phyloP scores from a whole-genome alignment of 2,888 invertebrate genomes.

The Gymnosoma rotundatum region DNA sequence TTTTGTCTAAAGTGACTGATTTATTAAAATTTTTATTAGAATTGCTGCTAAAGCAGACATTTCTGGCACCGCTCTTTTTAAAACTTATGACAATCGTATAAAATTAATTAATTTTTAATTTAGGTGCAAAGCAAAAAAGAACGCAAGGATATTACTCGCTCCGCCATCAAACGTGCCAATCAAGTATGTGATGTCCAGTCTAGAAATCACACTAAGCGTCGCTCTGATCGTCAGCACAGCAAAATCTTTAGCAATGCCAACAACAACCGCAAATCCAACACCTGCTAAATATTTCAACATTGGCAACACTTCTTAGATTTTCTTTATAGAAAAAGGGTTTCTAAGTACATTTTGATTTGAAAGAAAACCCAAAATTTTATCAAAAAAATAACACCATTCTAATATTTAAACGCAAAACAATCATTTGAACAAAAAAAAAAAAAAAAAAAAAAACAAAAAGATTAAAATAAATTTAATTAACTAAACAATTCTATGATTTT shows the following conservation, averaged over 20 bases:
- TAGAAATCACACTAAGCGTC: slow-evolving; percentile 83
- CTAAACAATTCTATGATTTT: slow-evolving; percentile 62
- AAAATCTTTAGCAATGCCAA: slow-evolving; percentile 84
- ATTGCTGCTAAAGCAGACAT: no score
- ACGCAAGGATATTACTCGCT: slow-evolving; percentile 83
- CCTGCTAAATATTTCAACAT: slow-evolving; percentile 68
- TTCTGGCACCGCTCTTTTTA: no score
- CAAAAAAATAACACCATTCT: slow-evolving; percentile 57
- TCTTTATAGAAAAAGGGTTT: slow-evolving; percentile 10
- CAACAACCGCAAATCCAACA: slow-evolving; percentile 85
- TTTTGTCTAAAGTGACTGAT: no score
- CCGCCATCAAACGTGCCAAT: slow-evolving; percentile 84
- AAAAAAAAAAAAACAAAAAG: slow-evolving; percentile 30
- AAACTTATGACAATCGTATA: not conserved
- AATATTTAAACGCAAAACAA: slow-evolving; percentile 48
- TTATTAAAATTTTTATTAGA: no score
- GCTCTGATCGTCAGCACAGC: slow-evolving; percentile 84
- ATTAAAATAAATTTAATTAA: slow-evolving; percentile 25
- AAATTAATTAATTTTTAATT: slow-evolving; percentile 1
- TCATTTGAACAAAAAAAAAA: slow-evolving; percentile 47
- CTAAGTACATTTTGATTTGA: slow-evolving; percentile 2
- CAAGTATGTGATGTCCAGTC: slow-evolving; percentile 84
- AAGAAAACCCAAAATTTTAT: slow-evolving; percentile 14
- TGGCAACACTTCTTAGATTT: slow-evolving; percentile 7
- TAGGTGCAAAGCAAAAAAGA: slow-evolving; percentile 82